Percentiles rank a stretch among this genome's conserved stretches.
Conservation (phyloP, 2,797 vertebrate species). For the Microhierax caerulescens region DNA sequence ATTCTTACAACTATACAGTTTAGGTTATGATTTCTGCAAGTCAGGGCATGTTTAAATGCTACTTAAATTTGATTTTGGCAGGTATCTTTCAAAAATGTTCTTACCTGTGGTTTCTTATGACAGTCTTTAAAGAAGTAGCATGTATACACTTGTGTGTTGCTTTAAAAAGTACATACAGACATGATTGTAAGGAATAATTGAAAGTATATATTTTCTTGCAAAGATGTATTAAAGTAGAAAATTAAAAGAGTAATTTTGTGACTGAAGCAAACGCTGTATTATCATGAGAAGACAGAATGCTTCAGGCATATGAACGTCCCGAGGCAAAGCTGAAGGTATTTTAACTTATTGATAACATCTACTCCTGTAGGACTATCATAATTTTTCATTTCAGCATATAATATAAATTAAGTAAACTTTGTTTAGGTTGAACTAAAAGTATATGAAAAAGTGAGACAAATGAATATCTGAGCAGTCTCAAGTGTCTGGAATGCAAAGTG, state of each 20-base stretch:
- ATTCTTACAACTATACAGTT: background rate
- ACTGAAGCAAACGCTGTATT: slow-evolving; percentile 46
- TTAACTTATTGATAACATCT: slow-evolving; percentile 73
- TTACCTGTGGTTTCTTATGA: background rate
- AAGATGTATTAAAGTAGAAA: background rate
- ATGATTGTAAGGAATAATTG: background rate
- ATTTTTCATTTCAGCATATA: slow-evolving; percentile 33
- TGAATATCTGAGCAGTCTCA: background rate
- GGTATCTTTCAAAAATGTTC: background rate
- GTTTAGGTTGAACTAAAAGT: background rate
- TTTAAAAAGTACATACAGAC: background rate
- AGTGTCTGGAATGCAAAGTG: background rate
- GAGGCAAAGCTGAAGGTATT: slow-evolving; percentile 74
- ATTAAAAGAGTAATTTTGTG: background rate
- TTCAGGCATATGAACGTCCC: slow-evolving; percentile 71
- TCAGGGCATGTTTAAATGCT: background rate
- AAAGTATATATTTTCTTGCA: background rate
- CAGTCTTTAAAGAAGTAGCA: background rate
- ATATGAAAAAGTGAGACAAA: background rate
- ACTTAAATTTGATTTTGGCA: background rate
- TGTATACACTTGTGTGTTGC: background rate
- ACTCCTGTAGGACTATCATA: background rate
- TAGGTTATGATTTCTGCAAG: background rate
- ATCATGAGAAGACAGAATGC: slow-evolving; percentile 54
- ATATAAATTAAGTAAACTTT: slow-evolving; percentile 19